Base-by-base conservation (phyloP, 2,888 invertebrate species). In the Apotomis capreana region DNA sequence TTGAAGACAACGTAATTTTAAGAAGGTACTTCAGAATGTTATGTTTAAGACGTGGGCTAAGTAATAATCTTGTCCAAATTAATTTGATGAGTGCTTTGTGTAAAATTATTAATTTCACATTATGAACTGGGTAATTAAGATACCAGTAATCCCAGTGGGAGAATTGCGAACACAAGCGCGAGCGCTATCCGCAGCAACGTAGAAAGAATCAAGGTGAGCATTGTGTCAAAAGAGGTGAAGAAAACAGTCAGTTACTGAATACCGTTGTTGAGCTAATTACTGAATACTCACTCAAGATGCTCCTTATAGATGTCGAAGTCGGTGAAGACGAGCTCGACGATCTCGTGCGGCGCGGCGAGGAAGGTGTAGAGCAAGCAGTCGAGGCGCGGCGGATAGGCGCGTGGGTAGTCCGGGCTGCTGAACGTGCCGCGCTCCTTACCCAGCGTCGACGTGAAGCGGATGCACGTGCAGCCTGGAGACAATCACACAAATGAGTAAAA, bases 311-410 rank as follows among this genome's bases (percentile, higher is more conserved):
- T 94, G 88, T 97, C 96, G 88, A 97, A 97, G 83, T 97, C 96
- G 70, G 96, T 94, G 90, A 98, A 97, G 73, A 95, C 95, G 75
- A 98, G 94, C 88, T 97, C 96, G 74, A 98, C 95, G 81, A 98
- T 96, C 91, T 97, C 96, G 83, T 96, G 96, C 9, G 95, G 94
- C 65, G 95, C 95, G 0, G 96, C 97, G 78, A 96, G 92, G 92
- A 98, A 98, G 55, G 97, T 97, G 94, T 97, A 98, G 67, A 98
- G 95, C 67, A 98, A 95, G 86, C 98, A 98, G 93, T 96, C 95
- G 86, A 97, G 94, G 82, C 95, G 95, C 69, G 95, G 86, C 9
- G 96, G 95, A 90, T 97, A 97, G 67, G 95, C 94, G 76, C 95
- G 95, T 4, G 97, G 97, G 89, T 95, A 97, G 92, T 97, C 96